These are phyloP conservation scores for Acrocyrtus sp. DNA, from an alignment of 2,888 invertebrate species.

Conservation along the genomic window DNA sequence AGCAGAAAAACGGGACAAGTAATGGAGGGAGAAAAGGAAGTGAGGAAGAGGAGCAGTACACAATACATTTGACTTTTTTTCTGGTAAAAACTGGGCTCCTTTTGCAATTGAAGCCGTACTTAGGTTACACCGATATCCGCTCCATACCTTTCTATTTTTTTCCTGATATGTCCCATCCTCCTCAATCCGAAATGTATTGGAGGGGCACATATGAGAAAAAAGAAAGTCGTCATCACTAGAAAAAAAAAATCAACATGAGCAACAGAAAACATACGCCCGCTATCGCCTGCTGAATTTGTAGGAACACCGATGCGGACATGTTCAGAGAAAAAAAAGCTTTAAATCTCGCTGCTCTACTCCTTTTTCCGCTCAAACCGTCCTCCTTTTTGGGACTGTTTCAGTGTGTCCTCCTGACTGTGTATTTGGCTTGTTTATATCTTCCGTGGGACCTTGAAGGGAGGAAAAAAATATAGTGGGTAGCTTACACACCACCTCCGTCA, in stretches of 20 bases:
- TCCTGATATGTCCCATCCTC: no score
- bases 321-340: constrained; percentile 12
- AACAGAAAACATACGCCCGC: no score
- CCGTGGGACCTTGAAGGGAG: constrained; percentile 39
- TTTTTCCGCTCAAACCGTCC: background rate
- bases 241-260: no score
- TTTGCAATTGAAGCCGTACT: background rate
- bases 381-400: no score
- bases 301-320: no score
- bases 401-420: constrained; percentile 12
- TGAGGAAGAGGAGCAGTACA: background rate
- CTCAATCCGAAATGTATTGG: no score
- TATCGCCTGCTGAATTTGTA: constrained; percentile 26
- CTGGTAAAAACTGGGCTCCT: background rate
- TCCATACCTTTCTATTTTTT: no score
- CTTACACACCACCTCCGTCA: no score
- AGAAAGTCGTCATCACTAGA: no score
- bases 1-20: constrained; percentile 29
- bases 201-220: no score
- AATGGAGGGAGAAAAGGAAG: no score
- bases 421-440: constrained; percentile 47
- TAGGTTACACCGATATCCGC: no score
- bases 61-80: constrained; percentile 6
- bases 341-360: constrained; percentile 29
- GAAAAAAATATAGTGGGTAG: constrained; percentile 12